phyloP scores from a whole-genome alignment of 2,797 vertebrate species.

The Luscinia megarhynchos region DNA sequence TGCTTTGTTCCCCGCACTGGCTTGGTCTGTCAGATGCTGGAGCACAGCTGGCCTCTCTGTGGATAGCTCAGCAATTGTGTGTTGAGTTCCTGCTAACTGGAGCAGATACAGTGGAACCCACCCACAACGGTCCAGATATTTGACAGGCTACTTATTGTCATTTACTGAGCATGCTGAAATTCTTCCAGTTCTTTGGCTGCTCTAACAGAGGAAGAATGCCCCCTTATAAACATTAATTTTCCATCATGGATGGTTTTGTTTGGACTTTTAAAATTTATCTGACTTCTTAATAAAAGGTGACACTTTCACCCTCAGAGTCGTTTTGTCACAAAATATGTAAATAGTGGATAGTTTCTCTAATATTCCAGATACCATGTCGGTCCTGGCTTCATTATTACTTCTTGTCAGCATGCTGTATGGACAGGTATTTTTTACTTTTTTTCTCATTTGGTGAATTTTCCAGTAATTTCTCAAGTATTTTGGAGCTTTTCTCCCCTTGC shows the following conservation, averaged over 20 bases:
- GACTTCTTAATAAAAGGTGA: not conserved
- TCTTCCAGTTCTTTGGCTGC: not conserved
- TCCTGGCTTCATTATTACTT: not conserved
- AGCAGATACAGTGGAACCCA: not conserved
- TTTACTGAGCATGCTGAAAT: not conserved
- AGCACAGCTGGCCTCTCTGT: not conserved
- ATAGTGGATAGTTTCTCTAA: not conserved
- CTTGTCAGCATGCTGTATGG: not conserved
- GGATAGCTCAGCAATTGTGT: not conserved
- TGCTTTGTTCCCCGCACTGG: not conserved
- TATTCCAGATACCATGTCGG: rapidly evolving
- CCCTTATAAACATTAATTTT: not conserved
- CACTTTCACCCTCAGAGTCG: not conserved
- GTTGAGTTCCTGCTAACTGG: not conserved
- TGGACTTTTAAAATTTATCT: not conserved
- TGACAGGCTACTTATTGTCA: not conserved
- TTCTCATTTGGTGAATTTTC: not conserved
- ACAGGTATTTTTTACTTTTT: not conserved
- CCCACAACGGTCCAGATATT: not conserved
- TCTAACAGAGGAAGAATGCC: not conserved
- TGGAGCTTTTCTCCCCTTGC: not conserved
- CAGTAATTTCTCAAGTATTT: not conserved
- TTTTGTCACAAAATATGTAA: not conserved
- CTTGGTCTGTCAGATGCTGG: not conserved
- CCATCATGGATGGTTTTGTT: not conserved